These are phyloP conservation scores for Dione vanillae DNA, from an alignment of 2,888 invertebrate genomes.

Conservation along the genomic window DNA sequence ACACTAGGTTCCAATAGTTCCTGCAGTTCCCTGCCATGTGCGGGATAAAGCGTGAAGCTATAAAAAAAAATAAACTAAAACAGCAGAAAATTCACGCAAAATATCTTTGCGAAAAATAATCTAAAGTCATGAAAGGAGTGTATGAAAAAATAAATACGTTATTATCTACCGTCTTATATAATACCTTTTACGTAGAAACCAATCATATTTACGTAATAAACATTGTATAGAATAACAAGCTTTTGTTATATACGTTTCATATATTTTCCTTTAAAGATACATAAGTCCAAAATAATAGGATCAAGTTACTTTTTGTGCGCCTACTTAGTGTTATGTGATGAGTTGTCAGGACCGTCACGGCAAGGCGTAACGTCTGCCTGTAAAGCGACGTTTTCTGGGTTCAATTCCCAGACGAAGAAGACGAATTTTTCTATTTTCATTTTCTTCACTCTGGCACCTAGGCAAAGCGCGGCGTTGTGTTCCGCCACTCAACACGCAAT, in stretches of 20 bases:
- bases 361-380: too few relatives aligned
- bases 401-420: too few relatives aligned
- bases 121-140: background rate
- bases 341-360: too few relatives aligned
- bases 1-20: background rate
- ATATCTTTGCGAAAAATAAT: background rate
- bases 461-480: too few relatives aligned
- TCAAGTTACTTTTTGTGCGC: background rate
- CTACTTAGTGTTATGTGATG: background rate
- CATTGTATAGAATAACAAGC: conserved; percentile 4
- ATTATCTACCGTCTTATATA: background rate
- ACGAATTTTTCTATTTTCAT: too few relatives aligned
- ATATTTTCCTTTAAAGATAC: background rate
- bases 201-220: background rate
- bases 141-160: background rate
- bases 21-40: background rate
- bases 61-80: background rate
- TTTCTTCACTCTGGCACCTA: too few relatives aligned
- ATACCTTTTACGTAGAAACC: background rate
- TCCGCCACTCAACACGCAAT: too few relatives aligned
- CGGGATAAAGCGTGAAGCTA: background rate
- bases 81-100: background rate
- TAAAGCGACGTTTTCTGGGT: too few relatives aligned
- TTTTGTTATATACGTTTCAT: background rate
- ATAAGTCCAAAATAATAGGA: background rate